Base-by-base conservation (phyloP, 92 coral and sea anemone species). In the Actinostola sp. region DNA sequence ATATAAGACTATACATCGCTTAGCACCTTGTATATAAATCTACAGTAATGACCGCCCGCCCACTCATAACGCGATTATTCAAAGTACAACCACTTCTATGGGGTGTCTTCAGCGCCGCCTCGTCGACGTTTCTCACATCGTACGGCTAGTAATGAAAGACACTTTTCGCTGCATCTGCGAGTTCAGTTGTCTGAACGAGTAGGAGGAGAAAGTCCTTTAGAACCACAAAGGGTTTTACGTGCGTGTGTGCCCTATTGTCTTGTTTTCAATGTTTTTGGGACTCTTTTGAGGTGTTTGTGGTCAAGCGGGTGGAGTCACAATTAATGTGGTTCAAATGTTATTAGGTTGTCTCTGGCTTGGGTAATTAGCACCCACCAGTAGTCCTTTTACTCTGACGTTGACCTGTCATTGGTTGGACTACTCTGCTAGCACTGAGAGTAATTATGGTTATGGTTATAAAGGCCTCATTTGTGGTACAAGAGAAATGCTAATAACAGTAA, bases 271-370 rank as follows among this genome's bases (percentile, higher is more conserved):
- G 63, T 57, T 57, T 30, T 23, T 5, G 3, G 63, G 39, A 26
- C 42, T 36, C 42, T 57, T 57, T 57, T 20, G 21, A 57, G 60
- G 74, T 31, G 74, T 32, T 68, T 33, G 74, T 52, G 31, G 56
- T 68, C 44, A 20, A 1, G 2, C n/a, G 23, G 74, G 62, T 33
- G 74, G 61, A 68, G 63, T 19, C 19, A 11, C 42, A 23, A 34
- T 68, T 17, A 50, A 19, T 50, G 39, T 68, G 74, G 58, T 68
- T 20, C 0, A 38, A 68, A 32, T 61, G 38, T 35, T 42, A 35
- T 23, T 53, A 36, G 11, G 42, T 36, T n/a, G 29, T 20, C 29
- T 53, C 28, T 57, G 29, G 38, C 10, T 19, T 6, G 60, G 32
- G 25, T 30, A 57, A 30, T 57, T 57, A 57, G 36, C 63, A 57